Base-by-base conservation (phyloP, 2,113 vertebrate genomes). In the Macrotus californicus region DNA sequence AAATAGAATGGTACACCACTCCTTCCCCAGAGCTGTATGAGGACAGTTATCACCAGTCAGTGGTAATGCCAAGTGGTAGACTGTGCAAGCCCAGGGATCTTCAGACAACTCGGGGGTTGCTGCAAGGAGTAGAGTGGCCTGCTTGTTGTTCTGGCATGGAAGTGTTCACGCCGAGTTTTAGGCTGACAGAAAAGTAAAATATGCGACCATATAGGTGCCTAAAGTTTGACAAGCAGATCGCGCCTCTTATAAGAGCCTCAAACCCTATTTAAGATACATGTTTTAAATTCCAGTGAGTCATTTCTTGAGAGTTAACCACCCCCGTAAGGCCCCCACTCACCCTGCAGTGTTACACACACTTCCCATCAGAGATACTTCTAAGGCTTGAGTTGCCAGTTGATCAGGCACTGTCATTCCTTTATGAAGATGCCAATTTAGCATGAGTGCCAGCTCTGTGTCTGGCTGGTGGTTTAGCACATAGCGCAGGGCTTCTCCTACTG, bases 341-440 rank as follows among this genome's bases (percentile, higher is more conserved):
- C 98, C 98, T 0, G 95, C 54, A 6, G 97, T 99, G 70, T 95
- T 98, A 95, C 99, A 99, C 46, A 96, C 70, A 0, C 97, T 96
- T 72, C 98, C 98, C 99, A 99, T 98, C 95, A 99, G 97, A 24
- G 97, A 98, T 94, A 99, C 97, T 86, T 99, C 99, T 76, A 99
- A 98, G 97, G 99, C 99, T 95, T 99, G 98, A 94, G 99, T 46
- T 41, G 98, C 98, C 97, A 99, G 98, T 89, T 99, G 98, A 77
- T 99, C 99, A 22, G 99, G 99, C 6, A 98, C 98, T 0, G 97
- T 95, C 81, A 97, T 95, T 72, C 99, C 99, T 95, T 98, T 98
- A 21, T 97, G 96, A 91, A 99, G 99, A 97, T 99, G 97, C 82
- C 87, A 91, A 64, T 98, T 98, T 72, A 99, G 70, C 91, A 96